Conservation (phyloP, 2,113 vertebrate species). For the Hydropotes inermis region DNA sequence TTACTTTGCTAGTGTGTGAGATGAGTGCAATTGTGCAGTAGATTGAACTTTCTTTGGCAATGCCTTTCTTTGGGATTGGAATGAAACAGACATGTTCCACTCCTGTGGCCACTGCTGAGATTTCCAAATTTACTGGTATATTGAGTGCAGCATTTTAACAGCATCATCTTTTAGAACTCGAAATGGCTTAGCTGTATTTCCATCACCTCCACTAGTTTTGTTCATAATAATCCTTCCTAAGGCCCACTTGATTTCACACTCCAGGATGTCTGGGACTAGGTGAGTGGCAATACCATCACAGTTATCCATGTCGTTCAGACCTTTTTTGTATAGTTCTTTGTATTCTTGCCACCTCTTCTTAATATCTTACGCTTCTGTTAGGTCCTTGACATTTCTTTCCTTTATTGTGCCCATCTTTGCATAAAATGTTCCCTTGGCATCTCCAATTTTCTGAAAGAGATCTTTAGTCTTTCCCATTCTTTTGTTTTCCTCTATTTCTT, state of each 20-base stretch:
- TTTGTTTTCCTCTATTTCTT: not conserved
- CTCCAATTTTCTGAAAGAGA: not conserved
- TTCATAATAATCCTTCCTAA: not conserved
- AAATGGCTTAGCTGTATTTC: not conserved
- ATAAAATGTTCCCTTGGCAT: not conserved
- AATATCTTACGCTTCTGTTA: not conserved
- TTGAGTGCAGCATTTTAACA: not conserved
- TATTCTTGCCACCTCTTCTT: not conserved
- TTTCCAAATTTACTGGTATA: not conserved
- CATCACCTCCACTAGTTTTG: not conserved
- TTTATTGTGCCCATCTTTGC: not conserved
- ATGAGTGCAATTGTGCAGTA: not conserved
- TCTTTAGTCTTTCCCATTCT: not conserved
- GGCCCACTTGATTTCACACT: not conserved
- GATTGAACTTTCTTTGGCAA: not conserved
- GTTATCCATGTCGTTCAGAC: not conserved
- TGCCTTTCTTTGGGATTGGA: not conserved
- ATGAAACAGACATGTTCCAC: not conserved
- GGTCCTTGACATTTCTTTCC: not conserved
- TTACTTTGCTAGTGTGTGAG: not conserved
- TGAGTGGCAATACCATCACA: not conserved
- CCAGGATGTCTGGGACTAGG: not conserved
- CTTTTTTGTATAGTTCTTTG: not conserved
- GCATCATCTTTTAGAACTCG: not conserved
- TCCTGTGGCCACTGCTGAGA: not conserved